Base-by-base conservation (phyloP, 2,113 vertebrate genomes). In the Origma solitaria region DNA sequence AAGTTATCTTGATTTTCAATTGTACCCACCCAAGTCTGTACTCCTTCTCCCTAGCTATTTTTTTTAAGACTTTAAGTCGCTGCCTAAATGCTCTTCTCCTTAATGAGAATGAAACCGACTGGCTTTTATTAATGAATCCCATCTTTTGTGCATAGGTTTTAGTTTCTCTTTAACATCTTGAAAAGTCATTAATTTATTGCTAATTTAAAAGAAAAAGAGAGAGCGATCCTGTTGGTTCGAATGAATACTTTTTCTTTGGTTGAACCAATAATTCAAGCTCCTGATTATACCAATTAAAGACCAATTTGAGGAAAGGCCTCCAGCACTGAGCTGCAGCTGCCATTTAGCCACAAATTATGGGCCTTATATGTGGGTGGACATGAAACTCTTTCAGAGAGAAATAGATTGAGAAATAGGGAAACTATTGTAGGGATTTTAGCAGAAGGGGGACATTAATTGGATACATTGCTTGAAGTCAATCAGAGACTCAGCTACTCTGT, bases 331-430 rank as follows among this genome's bases (percentile, higher is more conserved):
- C 97, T 98, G 97, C 98, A 98, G 97, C 98, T 98, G 98, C 98
- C 98, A 98, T 98, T 98, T 98, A 98, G 97, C 96, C 98, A 98
- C 97, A 98, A 98, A 98, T 98, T 99, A 98, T 98, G 97, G 97
- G 97, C 96, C 98, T 97, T 98, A 98, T 98, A 98, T 98, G 97
- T 97, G 97, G 98, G 98, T 98, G 98, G 98, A 98, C 97, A 97
- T 97, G 96, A 96, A 98, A 97, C 97, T 98, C 97, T 97, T 97
- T 98, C 97, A 98, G 97, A 96, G 95, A 97, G 95, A 97, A 98
- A 95, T 93, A 68, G 69, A 88, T 95, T 83, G 92, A 78, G 70
- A 95, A 95, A 95, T 88, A 96, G 79, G 94, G 86, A 94, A 95
- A 92, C 90, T 82, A 86, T 72, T 95, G 79, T 92, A 71, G 66